Evolutionary conservation across 2,113 vertebrate genomes (phyloP).

Genomic region (Aleadryas rufinucha): DNA sequence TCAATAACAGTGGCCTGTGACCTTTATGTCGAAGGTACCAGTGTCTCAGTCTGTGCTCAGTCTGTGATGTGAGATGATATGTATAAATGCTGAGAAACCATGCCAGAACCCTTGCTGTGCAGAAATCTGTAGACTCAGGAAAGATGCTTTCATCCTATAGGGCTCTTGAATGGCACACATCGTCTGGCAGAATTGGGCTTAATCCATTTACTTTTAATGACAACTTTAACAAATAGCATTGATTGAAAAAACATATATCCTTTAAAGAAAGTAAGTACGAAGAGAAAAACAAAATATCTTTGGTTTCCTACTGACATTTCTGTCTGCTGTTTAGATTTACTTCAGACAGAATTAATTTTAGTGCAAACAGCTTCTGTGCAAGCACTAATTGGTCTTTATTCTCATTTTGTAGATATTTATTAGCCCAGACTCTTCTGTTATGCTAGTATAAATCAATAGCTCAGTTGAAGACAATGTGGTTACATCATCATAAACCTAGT

Average conservation of each 20-base stretch:
- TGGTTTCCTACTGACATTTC: background rate
- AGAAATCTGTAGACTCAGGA: background rate
- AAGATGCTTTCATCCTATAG: background rate
- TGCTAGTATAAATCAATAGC: background rate
- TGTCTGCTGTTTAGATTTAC: background rate
- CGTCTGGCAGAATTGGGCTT: background rate
- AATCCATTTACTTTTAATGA: background rate
- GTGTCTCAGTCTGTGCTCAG: background rate
- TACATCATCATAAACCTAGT: background rate
- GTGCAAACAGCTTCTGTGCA: background rate
- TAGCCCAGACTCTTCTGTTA: background rate
- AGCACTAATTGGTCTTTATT: slow-evolving; percentile 13
- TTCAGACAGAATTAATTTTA: background rate
- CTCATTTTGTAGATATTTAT: background rate
- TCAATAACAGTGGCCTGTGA: slow-evolving; percentile 68
- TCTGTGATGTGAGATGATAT: background rate
- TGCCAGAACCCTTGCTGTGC: background rate
- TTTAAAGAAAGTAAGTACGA: background rate
- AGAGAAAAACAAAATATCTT: background rate
- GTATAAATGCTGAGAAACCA: background rate
- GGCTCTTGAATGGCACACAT: background rate
- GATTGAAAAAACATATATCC: background rate
- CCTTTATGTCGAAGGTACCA: slow-evolving; percentile 35
- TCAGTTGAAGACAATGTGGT: background rate
- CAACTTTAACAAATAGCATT: background rate